A percentile compares a stretch with the other conserved stretches of the same genome.
These are phyloP conservation scores for Mus musculus DNA, from an alignment of 2,113 vertebrate genomes.

Conservation along the genomic window GRCm39 chr5:97578001-97578500, in stretches of 20 bases:
- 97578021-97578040: constrained; percentile 98
- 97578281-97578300: background rate
- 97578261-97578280: background rate
- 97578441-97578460: background rate
- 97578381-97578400: background rate
- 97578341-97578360: background rate
- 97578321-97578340: background rate
- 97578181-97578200: constrained; percentile 58
- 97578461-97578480: background rate
- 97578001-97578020: constrained; percentile 98
- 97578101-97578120: constrained; percentile 99
- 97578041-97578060: constrained; percentile 99
- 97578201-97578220: constrained; percentile 18
- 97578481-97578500: constrained; percentile 45
- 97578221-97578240: constrained; percentile 65
- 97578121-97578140: constrained; percentile 95
- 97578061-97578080: constrained; percentile 97
- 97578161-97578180: constrained; percentile 86
- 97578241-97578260: background rate
- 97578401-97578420: background rate
- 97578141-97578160: constrained; percentile 91
- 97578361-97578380: background rate
- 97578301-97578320: background rate
- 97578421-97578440: background rate
- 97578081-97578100: constrained; percentile 99